Conservation (phyloP, 2,888 invertebrate species). For the Tetragonisca angustula region DNA sequence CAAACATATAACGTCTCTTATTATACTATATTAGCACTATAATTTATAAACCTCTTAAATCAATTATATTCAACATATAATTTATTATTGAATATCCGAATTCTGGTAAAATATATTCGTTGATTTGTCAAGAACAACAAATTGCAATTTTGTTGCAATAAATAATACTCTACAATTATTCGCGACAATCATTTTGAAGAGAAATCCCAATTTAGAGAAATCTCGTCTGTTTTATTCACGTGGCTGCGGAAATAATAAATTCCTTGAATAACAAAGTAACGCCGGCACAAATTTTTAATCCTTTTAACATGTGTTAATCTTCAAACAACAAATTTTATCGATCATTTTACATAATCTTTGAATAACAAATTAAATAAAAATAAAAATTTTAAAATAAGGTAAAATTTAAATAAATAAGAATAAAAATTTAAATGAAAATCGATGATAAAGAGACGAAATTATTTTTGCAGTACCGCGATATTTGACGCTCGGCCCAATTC, state of each 20-base stretch:
- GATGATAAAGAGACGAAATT: no score
- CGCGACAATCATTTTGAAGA: background rate
- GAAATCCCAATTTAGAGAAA: background rate
- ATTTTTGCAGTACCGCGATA: no score
- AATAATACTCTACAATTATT: background rate
- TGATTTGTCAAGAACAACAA: no score
- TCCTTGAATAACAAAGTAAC: background rate
- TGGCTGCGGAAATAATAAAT: background rate
- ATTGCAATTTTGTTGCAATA: background rate
- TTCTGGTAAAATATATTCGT: no score
- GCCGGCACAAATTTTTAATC: background rate
- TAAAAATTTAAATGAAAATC: background rate
- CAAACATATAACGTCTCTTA: no score
- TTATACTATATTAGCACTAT: no score
- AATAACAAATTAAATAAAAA: background rate
- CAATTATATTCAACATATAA: no score
- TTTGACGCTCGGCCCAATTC: no score
- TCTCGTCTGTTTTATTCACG: background rate
- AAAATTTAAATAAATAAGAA: no score
- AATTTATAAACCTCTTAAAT: no score
- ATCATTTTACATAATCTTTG: background rate
- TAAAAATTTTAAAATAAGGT: no score
- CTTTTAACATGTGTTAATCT: background rate
- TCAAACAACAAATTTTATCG: background rate
- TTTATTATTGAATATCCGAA: no score